phyloP scores from a whole-genome alignment of 2,888 invertebrate species.

The Idaea aversata region DNA sequence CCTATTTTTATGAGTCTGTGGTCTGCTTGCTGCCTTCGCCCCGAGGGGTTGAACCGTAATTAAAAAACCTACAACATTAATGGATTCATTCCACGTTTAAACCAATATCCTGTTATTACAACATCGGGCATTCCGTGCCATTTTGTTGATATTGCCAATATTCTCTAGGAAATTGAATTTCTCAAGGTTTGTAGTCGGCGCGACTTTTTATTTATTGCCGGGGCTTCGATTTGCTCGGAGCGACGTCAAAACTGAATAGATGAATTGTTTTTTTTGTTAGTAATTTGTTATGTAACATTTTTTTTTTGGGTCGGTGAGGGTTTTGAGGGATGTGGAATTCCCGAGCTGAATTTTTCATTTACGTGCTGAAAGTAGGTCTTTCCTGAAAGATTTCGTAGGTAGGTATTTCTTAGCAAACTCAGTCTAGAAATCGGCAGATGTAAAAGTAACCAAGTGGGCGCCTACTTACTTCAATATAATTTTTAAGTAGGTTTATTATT shows the following conservation, averaged over 20 bases:
- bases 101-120: conserved; percentile 53
- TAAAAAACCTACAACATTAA: conserved; percentile 50
- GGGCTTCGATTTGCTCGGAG: conserved; percentile 27
- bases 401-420: no score
- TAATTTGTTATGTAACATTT: background rate
- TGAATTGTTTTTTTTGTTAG: conserved; percentile 24
- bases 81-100: conserved; percentile 47
- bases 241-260: conserved; percentile 17
- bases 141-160: conserved; percentile 58
- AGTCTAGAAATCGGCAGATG: no score
- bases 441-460: no score
- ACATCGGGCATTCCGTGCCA: conserved; percentile 46
- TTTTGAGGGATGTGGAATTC: background rate
- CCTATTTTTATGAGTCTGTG: background rate
- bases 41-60: conserved; percentile 44
- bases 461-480: no score
- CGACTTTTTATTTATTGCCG: conserved; percentile 32
- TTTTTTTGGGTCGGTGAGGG: background rate
- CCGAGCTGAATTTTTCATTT: background rate
- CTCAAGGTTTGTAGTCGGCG: conserved; percentile 33
- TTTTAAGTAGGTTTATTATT: background rate
- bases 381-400: background rate
- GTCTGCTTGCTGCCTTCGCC: background rate
- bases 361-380: background rate
- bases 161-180: conserved; percentile 57